phyloP scores from a whole-genome alignment of 2,888 invertebrate genomes.

The Andricus curvator region DNA sequence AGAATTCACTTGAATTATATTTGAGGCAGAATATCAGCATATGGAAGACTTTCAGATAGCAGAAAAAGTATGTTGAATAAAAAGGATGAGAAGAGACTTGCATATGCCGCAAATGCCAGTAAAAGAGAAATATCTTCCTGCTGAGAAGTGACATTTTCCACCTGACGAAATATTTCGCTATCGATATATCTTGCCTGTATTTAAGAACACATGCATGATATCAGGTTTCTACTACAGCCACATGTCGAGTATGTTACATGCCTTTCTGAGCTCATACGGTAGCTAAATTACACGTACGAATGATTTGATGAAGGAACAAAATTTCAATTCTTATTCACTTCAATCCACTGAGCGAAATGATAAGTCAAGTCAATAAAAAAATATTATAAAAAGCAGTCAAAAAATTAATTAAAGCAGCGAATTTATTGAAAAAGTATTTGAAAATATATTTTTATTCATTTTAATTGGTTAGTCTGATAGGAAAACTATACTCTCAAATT shows the following conservation, averaged over 20 bases:
- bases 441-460: too few species aligned
- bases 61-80: not conserved
- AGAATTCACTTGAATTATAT: not conserved
- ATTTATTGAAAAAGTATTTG: not conserved
- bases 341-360: not conserved
- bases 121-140: not conserved
- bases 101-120: not conserved
- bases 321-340: not conserved
- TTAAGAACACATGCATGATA: constrained; percentile 10
- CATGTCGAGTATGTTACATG: not conserved
- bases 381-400: not conserved
- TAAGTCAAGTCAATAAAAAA: not conserved
- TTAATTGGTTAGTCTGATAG: too few species aligned
- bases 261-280: not conserved
- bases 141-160: constrained; percentile 27
- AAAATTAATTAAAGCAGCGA: too few species aligned
- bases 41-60: not conserved
- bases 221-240: not conserved
- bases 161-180: constrained; percentile 5
- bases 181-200: not conserved
- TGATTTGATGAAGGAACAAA: not conserved
- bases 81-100: not conserved
- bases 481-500: too few species aligned
- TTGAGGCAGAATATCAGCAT: not conserved
- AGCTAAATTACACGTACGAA: not conserved